These are phyloP conservation scores for Proteles cristata DNA, from an alignment of 2,113 vertebrate species.

Conservation along the genomic window DNA sequence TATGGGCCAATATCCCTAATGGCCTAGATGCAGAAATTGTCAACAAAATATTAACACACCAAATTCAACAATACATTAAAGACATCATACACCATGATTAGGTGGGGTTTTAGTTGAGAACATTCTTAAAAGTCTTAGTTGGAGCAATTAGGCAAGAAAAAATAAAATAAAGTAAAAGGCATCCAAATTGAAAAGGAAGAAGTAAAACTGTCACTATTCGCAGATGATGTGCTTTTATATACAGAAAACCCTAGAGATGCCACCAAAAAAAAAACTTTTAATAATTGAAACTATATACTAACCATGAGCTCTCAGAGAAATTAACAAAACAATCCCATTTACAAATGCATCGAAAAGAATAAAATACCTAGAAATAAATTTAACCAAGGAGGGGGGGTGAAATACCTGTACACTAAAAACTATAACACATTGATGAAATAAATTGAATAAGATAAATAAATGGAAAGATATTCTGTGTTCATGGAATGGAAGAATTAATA, in stretches of 20 bases:
- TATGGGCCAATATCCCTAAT: not conserved
- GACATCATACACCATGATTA: not conserved
- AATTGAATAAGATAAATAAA: not conserved
- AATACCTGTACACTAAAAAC: not conserved
- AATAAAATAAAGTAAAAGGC: not conserved
- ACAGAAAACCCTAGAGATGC: not conserved
- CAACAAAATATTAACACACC: not conserved
- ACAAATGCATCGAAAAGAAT: not conserved
- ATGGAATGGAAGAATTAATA: not conserved
- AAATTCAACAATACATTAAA: not conserved
- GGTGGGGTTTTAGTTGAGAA: not conserved
- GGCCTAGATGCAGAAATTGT: not conserved
- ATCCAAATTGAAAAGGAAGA: not conserved
- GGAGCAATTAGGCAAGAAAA: not conserved
- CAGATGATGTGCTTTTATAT: not conserved
- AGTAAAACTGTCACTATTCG: not conserved
- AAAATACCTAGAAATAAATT: not conserved
- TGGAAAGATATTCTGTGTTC: not conserved
- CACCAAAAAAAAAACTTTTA: not conserved
- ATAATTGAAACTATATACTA: not conserved
- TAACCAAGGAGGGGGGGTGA: not conserved
- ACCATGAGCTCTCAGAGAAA: not conserved
- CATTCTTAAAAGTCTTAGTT: not conserved
- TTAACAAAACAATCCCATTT: not conserved
- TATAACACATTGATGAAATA: not conserved